Evolutionary conservation across 2,113 vertebrate species (phyloP).

Genomic region (Indri indri): DNA sequence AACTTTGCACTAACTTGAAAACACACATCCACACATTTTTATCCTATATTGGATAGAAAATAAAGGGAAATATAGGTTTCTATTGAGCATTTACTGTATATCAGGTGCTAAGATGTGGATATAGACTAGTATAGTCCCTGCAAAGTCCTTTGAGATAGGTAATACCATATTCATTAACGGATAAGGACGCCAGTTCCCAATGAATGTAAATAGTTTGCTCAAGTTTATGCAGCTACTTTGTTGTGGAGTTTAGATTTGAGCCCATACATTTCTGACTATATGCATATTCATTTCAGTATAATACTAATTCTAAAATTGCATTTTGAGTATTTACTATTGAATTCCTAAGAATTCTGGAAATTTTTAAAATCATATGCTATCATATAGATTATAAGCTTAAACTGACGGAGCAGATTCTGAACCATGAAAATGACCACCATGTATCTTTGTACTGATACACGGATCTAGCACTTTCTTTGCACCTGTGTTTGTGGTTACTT

Average conservation of each 20-base stretch:
- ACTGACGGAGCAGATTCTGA: not conserved
- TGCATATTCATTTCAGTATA: not conserved
- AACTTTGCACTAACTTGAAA: not conserved
- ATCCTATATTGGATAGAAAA: not conserved
- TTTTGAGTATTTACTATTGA: not conserved
- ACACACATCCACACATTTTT: not conserved
- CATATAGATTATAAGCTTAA: not conserved
- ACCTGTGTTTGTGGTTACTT: not conserved
- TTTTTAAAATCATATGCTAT: not conserved
- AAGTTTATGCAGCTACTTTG: not conserved
- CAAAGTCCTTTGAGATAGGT: not conserved
- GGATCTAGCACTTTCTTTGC: not conserved
- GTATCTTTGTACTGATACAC: not conserved
- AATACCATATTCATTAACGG: not conserved
- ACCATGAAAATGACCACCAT: not conserved
- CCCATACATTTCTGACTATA: not conserved
- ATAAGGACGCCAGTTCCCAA: not conserved
- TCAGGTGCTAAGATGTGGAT: not conserved
- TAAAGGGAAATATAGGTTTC: not conserved
- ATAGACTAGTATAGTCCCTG: not conserved
- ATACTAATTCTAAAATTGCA: not conserved
- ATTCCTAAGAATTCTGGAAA: not conserved
- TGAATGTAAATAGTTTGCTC: not conserved
- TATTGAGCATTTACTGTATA: not conserved
- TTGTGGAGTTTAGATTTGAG: not conserved